phyloP scores from a whole-genome alignment of 2,113 vertebrate species.

The Cisticola juncidis region DNA sequence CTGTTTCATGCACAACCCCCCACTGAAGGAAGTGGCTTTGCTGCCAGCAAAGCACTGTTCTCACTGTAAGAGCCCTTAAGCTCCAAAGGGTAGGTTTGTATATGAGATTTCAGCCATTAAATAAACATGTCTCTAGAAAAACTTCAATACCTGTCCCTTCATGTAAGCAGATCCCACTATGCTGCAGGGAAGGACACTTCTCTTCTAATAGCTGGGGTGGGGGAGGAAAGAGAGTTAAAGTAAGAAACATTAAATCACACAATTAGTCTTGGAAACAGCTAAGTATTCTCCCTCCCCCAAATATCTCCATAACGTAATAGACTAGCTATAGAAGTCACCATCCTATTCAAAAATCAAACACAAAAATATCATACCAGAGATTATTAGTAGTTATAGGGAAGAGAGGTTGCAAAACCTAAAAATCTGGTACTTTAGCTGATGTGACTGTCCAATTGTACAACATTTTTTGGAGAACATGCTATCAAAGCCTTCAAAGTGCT shows the following conservation, averaged over 20 bases:
- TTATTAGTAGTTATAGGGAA: neutral
- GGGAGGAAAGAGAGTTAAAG: neutral
- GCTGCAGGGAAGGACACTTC: constrained; percentile 9
- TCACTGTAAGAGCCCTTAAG: neutral
- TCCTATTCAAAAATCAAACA: neutral
- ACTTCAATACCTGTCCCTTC: constrained; percentile 16
- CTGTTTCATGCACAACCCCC: neutral
- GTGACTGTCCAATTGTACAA: neutral
- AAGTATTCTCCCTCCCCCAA: neutral
- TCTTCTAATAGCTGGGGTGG: neutral
- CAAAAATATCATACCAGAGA: neutral
- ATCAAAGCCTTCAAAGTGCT: neutral
- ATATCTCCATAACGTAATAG: neutral
- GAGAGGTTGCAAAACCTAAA: neutral
- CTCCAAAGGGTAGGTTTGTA: constrained; percentile 13
- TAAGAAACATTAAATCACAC: neutral
- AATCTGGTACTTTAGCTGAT: neutral
- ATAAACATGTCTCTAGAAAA: constrained; percentile 33
- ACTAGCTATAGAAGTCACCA: neutral
- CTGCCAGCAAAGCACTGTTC: neutral
- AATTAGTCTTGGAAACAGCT: neutral
- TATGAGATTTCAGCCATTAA: constrained; percentile 38
- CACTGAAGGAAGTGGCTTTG: neutral
- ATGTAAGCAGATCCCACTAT: neutral
- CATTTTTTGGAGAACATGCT: neutral